A percentile compares a stretch with the other conserved stretches of the same genome.
Evolutionary conservation across 2,888 invertebrate genomes (phyloP).

Genomic region (Podabrus alpinus): DNA sequence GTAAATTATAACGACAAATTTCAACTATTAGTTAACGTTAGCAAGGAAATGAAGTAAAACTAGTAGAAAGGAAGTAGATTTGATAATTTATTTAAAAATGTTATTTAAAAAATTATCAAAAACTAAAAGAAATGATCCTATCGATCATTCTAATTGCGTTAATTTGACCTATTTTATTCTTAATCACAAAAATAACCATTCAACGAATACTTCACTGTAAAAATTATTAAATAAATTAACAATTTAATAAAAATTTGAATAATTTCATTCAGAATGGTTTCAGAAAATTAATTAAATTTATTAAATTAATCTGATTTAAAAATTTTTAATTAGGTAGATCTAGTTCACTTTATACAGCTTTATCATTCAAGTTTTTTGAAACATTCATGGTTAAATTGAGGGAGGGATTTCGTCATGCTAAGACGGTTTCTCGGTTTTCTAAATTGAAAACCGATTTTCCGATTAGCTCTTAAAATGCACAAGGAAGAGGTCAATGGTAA

Average conservation of each 20-base stretch:
- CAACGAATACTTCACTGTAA: background rate
- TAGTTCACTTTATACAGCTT: too few species aligned
- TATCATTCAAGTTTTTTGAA: too few species aligned
- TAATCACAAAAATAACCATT: background rate
- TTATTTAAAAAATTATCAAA: background rate
- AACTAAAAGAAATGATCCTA: background rate
- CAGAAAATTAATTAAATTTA: background rate
- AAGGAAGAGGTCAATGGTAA: too few species aligned
- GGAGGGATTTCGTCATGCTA: too few species aligned
- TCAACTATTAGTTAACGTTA: background rate
- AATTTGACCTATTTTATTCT: background rate
- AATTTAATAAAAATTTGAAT: background rate
- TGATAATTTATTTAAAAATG: background rate
- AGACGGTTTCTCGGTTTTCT: too few species aligned
- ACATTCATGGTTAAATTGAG: too few species aligned
- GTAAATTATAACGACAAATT: background rate
- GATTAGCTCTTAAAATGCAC: too few species aligned
- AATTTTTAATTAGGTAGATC: too few species aligned
- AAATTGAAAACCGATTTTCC: too few species aligned
- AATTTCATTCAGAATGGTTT: background rate
- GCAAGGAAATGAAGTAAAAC: background rate
- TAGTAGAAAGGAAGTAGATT: background rate
- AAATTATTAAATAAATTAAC: background rate
- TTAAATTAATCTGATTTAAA: background rate
- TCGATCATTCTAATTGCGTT: background rate